These are phyloP conservation scores for Carcinoscorpius rotundicauda DNA, from an alignment of 1,140 invertebrate genomes.

Conservation along the genomic window DNA sequence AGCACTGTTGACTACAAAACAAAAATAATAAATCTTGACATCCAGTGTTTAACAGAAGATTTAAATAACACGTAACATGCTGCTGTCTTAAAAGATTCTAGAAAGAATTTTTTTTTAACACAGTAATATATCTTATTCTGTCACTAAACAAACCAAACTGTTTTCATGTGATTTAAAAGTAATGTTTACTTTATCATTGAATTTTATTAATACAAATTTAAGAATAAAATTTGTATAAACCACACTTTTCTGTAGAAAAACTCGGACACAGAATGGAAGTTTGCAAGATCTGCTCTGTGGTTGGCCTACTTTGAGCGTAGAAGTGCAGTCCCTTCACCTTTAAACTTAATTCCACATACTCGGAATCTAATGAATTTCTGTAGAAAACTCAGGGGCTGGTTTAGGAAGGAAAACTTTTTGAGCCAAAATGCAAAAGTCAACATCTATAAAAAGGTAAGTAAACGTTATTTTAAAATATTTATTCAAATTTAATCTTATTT, in stretches of 20 bases:
- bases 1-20: too few species aligned
- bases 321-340: constrained; percentile 21
- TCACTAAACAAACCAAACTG: neutral
- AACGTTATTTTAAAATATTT: too few species aligned
- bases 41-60: too few species aligned
- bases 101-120: neutral
- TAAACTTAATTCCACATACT: constrained; percentile 19
- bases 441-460: too few species aligned
- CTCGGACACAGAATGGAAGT: constrained; percentile 24
- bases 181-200: neutral
- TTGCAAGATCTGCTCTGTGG: constrained; percentile 21
- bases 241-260: constrained; percentile 15
- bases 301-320: constrained; percentile 22
- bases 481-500: too few species aligned
- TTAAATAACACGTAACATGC: too few species aligned
- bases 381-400: too few species aligned
- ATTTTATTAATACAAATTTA: neutral
- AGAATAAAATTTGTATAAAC: neutral
- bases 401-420: too few species aligned
- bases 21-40: too few species aligned
- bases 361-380: too few species aligned
- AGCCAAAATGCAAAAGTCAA: too few species aligned
- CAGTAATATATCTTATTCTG: neutral
- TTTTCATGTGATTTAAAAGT: neutral
- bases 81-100: too few species aligned